Evolutionary conservation across 2,797 vertebrate species (phyloP).

Genomic region (Tolypeutes matacus): DNA sequence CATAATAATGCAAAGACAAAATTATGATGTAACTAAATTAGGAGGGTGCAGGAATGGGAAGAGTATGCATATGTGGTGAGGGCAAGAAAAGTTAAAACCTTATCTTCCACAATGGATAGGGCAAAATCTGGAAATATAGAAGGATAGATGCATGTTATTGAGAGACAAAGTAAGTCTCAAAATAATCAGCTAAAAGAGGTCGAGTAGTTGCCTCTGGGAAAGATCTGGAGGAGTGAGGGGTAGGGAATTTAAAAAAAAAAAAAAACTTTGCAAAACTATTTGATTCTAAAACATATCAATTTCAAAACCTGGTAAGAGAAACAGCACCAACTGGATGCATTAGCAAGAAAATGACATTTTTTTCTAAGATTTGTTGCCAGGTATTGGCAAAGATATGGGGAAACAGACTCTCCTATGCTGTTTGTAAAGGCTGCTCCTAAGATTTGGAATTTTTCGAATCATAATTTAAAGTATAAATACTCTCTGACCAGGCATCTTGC

Average conservation of each 20-base stretch:
- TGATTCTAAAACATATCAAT: neutral
- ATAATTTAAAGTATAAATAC: neutral
- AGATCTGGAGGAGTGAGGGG: neutral
- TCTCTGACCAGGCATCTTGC: neutral
- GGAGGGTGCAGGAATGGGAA: neutral
- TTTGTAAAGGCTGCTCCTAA: neutral
- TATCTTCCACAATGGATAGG: neutral
- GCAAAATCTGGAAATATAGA: neutral
- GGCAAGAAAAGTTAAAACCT: neutral
- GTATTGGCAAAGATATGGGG: neutral
- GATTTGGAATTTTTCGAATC: neutral
- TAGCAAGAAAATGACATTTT: conserved; percentile 13
- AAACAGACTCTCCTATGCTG: neutral
- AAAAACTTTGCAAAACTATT: neutral
- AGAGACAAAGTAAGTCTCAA: conserved; percentile 40
- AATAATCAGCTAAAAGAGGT: neutral
- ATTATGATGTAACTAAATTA: neutral
- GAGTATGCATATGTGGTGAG: neutral
- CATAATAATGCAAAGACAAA: neutral
- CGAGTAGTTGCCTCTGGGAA: neutral
- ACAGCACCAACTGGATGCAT: neutral
- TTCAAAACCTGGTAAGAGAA: conserved; percentile 35
- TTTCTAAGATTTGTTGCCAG: conserved; percentile 14
- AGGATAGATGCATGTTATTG: neutral
- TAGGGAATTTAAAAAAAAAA: neutral